phyloP scores from a whole-genome alignment of 2,113 vertebrate species.

The Leucosticte australis region DNA sequence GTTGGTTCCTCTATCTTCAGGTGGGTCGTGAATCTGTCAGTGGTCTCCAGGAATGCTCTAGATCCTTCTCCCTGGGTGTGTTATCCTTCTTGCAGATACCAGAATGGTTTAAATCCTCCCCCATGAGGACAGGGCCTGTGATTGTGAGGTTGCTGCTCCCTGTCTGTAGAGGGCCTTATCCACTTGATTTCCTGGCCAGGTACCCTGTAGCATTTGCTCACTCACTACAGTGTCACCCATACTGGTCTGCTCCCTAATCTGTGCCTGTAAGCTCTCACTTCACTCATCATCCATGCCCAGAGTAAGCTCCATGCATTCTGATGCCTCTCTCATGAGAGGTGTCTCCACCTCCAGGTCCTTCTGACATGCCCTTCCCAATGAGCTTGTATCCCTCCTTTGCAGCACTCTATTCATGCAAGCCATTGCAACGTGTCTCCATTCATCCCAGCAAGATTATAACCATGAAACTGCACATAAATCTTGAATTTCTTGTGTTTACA shows the following conservation, averaged over 20 bases:
- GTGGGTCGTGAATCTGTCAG: background rate
- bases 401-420: background rate
- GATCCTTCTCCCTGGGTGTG: background rate
- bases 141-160: background rate
- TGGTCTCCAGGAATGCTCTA: background rate
- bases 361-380: background rate
- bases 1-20: accelerated
- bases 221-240: background rate
- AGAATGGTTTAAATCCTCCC: background rate
- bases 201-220: background rate
- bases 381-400: background rate
- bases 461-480: background rate
- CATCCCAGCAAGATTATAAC: background rate
- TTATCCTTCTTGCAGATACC: background rate
- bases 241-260: background rate
- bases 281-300: background rate
- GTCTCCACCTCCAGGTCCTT: background rate
- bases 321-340: background rate
- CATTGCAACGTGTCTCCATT: background rate
- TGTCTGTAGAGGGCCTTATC: background rate
- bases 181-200: background rate
- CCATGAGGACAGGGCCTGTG: background rate
- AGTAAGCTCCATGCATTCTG: background rate
- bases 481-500: background rate
- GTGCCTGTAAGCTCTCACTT: background rate